Conservation (phyloP, 2,113 vertebrate species). For the Strix aluco region DNA sequence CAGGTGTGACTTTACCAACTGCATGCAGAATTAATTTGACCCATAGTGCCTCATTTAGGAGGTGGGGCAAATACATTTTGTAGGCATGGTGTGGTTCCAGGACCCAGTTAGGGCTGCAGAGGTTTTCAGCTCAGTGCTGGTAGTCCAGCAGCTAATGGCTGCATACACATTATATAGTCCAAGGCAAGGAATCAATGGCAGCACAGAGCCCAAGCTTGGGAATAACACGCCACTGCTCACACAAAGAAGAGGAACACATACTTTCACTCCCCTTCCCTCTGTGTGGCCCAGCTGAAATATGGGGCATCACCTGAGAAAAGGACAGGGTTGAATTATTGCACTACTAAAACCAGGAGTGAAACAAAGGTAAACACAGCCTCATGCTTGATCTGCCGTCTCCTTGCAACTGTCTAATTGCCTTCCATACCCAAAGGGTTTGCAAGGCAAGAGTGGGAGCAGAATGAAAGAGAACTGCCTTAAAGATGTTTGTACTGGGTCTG, state of each 20-base stretch:
- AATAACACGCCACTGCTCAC: not conserved
- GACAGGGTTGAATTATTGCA: constrained; percentile 10
- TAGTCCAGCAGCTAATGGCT: not conserved
- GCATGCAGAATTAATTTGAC: not conserved
- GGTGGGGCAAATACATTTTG: not conserved
- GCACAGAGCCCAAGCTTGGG: not conserved
- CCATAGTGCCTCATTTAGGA: not conserved
- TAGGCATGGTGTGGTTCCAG: not conserved
- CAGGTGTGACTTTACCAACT: not conserved
- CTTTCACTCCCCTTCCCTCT: not conserved
- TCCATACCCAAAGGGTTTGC: constrained; percentile 43
- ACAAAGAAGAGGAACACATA: not conserved
- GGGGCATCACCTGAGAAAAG: not conserved
- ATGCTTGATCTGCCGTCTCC: not conserved
- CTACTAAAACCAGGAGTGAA: constrained; percentile 28
- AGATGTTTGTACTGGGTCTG: constrained; percentile 5
- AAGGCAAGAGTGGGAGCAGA: constrained; percentile 38
- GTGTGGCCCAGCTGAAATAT: not conserved
- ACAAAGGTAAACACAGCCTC: constrained; percentile 34
- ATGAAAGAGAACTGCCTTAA: constrained; percentile 49
- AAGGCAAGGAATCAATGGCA: not conserved
- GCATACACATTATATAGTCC: not conserved
- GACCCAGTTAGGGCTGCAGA: not conserved
- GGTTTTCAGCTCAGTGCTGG: not conserved
- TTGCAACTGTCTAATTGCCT: constrained; percentile 61